Base-by-base conservation (phyloP, 1,140 invertebrate species). In the Brachionus manjavacas region DNA sequence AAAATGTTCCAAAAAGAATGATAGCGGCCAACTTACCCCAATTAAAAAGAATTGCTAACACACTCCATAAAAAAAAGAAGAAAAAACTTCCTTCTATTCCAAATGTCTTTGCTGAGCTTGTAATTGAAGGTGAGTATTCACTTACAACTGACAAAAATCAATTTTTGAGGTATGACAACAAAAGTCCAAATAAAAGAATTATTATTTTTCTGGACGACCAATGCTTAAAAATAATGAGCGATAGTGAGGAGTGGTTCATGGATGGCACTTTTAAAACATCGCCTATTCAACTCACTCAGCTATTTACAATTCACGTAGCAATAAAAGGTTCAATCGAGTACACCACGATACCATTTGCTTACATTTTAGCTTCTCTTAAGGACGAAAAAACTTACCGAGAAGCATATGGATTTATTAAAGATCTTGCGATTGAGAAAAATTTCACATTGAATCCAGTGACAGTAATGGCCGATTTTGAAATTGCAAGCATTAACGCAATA, bases 401-500 rank as follows among this genome's bases (percentile, higher is more conserved):
- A 46, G 70, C 43, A 46, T 46, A 46, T 43, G 16, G 39, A 6
- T 20, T 74, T 46, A 20, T 74, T 74, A 46, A 74, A 28, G 70
- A 74, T 46, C n/a, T 72, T n/a, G 68, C 68, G 23, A 39, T 72
- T 39, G 3, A 72, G 39, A 39, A 41, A 41, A 72, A 72, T 41
- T 9, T 72, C 8, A 74, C 35, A 46, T 12, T 74, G 14, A 74
- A 74, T 31, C 70, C 70, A 4, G 25, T 46, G 39, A 23, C 16
- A 31, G 43, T 74, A 9, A 74, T 74, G 70, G 70, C 70, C n/a
- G 39, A 74, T 46, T 74, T 74, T 46, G 70, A 74, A 74, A 74
- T 20, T 23, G 70, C 70, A 16, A 74, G 41, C 43, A 46, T 31
- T 43, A 74, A 74, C 20, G 41, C 70, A 20, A 70, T 70, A 46